phyloP scores from a whole-genome alignment of 2,797 vertebrate genomes.

The Melanotaenia parkinsoni region DNA sequence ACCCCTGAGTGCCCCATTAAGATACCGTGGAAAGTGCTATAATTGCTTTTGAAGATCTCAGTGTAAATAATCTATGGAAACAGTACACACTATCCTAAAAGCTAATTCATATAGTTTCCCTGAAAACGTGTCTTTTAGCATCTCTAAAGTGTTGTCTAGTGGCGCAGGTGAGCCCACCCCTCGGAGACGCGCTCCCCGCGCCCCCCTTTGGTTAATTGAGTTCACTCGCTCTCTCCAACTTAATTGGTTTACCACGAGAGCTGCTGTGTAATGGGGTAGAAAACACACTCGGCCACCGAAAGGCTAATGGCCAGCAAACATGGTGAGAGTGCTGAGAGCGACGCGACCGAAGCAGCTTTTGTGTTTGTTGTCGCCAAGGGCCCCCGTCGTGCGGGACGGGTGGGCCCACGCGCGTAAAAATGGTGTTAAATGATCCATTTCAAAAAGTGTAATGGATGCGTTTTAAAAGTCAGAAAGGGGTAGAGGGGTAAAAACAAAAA shows the following conservation, averaged over 20 bases:
- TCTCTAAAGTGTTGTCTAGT: slow-evolving; percentile 5
- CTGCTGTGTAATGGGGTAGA: slow-evolving; percentile 91
- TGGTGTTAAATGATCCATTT: slow-evolving; percentile 88
- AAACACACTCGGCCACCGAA: slow-evolving; percentile 79
- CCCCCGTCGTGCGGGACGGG: slow-evolving; percentile 23
- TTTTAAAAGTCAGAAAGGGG: slow-evolving; percentile 69
- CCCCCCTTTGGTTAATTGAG: slow-evolving; percentile 87
- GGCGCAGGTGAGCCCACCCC: not conserved
- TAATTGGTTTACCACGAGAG: slow-evolving; percentile 94
- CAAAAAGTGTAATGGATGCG: slow-evolving; percentile 77
- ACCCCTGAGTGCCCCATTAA: slow-evolving; percentile 82
- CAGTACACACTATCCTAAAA: slow-evolving; percentile 36
- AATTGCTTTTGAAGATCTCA: slow-evolving; percentile 78
- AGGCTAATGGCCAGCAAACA: slow-evolving; percentile 88
- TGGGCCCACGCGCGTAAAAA: slow-evolving; percentile 70
- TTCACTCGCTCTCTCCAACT: slow-evolving; percentile 86
- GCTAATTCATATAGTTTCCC: slow-evolving; percentile 6
- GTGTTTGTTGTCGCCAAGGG: slow-evolving; percentile 63
- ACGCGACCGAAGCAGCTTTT: slow-evolving; percentile 28
- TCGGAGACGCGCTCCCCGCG: slow-evolving; percentile 53
- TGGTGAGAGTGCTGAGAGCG: slow-evolving; percentile 62
- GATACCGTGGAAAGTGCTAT: slow-evolving; percentile 78
- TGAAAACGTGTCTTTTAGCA: not conserved
- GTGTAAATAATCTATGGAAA: slow-evolving; percentile 68
- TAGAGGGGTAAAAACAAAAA: slow-evolving; percentile 21